Base-by-base conservation (phyloP, 2,888 invertebrate species). In the Oligia fasciuncula region DNA sequence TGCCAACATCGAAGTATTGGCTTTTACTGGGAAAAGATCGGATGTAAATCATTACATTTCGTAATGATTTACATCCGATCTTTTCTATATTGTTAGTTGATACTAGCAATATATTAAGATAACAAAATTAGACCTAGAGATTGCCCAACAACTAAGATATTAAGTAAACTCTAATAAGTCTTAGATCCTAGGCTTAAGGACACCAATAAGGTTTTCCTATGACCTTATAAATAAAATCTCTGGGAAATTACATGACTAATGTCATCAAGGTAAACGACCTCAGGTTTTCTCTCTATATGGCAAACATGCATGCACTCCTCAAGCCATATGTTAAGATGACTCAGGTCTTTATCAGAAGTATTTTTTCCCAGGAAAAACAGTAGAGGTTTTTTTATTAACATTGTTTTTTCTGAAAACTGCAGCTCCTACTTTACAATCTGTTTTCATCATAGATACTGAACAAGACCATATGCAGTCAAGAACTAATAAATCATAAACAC, bases 401-500 rank as follows among this genome's bases (percentile, higher is more conserved):
- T 35, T 23, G 29, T 14, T 5, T 65, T 82, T 69, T 14, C 19
- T 17, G 13, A 2, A 65, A 66, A 43, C 17, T 54, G 4, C 51
- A 65, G 35, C 0, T 63, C 17, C 2, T 17, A 29, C 43, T 71
- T 4, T 63, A 57, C n/a, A 29, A 63, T 57, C 23, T 57, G 46
- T 57, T 71, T 63, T 14, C 29, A 57, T 66, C 57, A 72, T 73
- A 54, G 63, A 62, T 51, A 68, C 35, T 57, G 8, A 76, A 67
- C 13, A 57, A 65, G 9, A 67, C 83, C 67, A 62, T 71, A 67
- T 35, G 67, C 57, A 84, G 67, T 84, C 69, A 79, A 72, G 70
- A 77, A 86, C 77, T 81, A 73, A 89, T 92, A 92, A 92, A 92
- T 92, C 91, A 83, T 77, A 79, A 63, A 57, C 29, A 49, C 85